Conservation (phyloP, 2,113 vertebrate genomes). For the Platycercus adscitus region DNA sequence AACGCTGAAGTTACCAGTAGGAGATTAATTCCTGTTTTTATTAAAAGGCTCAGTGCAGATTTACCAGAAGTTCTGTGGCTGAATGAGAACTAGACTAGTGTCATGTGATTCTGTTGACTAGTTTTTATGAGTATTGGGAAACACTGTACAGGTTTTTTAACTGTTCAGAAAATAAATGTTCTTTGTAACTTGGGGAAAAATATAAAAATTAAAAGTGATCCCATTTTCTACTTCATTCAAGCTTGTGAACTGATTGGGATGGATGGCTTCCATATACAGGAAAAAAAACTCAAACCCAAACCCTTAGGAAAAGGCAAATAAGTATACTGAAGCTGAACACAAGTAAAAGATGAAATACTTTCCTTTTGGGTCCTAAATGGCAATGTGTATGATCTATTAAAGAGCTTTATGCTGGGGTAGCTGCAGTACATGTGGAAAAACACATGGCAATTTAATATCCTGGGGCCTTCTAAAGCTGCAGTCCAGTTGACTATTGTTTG, state of each 20-base stretch:
- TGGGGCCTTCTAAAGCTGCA: not conserved
- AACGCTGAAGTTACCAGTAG: not conserved
- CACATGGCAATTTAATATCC: not conserved
- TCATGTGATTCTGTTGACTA: not conserved
- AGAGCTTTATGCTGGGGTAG: not conserved
- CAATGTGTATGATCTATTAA: not conserved
- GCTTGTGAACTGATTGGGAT: not conserved
- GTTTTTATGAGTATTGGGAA: not conserved
- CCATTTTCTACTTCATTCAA: not conserved
- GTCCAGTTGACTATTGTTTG: not conserved
- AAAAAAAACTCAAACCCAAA: not conserved
- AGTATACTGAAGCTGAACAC: not conserved
- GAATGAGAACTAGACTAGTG: not conserved
- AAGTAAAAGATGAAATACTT: not conserved
- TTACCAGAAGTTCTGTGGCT: not conserved
- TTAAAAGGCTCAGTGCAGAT: not conserved
- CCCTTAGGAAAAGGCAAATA: not conserved
- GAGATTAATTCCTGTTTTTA: not conserved
- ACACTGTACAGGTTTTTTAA: not conserved
- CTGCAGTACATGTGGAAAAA: not conserved
- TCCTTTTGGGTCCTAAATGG: not conserved
- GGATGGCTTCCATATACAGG: not conserved
- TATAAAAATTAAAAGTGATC: not conserved
- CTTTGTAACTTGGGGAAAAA: not conserved
- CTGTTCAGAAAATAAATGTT: not conserved